Conservation (phyloP, 2,888 invertebrate species). For the Hydroisotoma schaefferi region DNA sequence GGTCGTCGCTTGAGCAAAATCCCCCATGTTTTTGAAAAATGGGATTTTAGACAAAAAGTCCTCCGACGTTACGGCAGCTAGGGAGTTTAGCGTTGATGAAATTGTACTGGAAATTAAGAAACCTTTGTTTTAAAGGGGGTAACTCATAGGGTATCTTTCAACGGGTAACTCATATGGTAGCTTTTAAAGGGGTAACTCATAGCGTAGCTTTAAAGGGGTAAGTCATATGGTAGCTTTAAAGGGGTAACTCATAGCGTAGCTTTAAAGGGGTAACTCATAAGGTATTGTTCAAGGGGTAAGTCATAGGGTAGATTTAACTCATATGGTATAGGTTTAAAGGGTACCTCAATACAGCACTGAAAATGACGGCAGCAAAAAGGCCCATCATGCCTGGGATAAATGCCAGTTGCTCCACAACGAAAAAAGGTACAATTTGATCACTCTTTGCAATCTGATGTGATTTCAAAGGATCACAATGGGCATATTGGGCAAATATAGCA, state of each 20-base stretch:
- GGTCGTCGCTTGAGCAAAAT: constrained; percentile 24
- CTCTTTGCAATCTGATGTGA: constrained; percentile 28
- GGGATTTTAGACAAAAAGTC: constrained; percentile 37
- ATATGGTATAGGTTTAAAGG: too few species aligned
- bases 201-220: too few species aligned
- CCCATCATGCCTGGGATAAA: constrained; percentile 46
- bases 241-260: too few species aligned
- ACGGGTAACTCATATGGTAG: too few species aligned
- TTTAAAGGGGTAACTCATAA: too few species aligned
- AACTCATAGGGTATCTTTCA: too few species aligned
- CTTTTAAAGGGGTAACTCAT: too few species aligned
- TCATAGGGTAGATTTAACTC: too few species aligned
- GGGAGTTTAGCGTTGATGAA: constrained; percentile 40
- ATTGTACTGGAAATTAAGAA: too few species aligned
- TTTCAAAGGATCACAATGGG: constrained; percentile 37
- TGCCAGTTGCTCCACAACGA: constrained; percentile 39
- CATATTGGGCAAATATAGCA: constrained; percentile 36
- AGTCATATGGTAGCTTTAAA: too few species aligned
- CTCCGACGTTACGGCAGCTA: constrained; percentile 44
- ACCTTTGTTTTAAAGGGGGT: too few species aligned
- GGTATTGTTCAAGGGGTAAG: too few species aligned
- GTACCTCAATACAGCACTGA: constrained; percentile 44
- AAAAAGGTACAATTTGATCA: constrained; percentile 42
- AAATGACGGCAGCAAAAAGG: constrained; percentile 37
- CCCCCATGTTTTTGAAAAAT: constrained; percentile 30